A percentile compares a stretch with the other conserved stretches of the same genome.
Evolutionary conservation across 2,888 invertebrate genomes (phyloP).

Genomic region (Helleia helle): DNA sequence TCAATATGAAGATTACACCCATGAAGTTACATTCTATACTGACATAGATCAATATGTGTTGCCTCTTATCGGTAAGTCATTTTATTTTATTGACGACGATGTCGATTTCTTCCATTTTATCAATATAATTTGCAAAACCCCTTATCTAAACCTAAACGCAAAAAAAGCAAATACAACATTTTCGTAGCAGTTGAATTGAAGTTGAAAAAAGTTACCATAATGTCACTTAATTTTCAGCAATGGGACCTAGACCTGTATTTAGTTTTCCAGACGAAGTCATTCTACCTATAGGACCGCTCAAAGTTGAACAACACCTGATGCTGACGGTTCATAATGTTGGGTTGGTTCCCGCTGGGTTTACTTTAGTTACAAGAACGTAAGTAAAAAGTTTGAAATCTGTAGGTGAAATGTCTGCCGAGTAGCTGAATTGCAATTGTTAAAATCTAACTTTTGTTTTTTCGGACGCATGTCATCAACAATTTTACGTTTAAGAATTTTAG

Average conservation of each 20-base stretch:
- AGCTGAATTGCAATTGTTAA: too few relatives aligned
- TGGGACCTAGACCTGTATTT: conserved; percentile 57
- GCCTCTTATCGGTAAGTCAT: conserved; percentile 73
- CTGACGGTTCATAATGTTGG: conserved; percentile 45
- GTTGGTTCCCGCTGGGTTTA: conserved; percentile 42
- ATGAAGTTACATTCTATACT: conserved; percentile 67
- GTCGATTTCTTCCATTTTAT: too few relatives aligned
- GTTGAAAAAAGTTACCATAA: too few relatives aligned
- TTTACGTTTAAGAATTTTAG: too few relatives aligned
- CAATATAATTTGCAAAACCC: too few relatives aligned
- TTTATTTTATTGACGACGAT: too few relatives aligned
- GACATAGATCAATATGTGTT: conserved; percentile 68
- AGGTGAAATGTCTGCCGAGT: too few relatives aligned
- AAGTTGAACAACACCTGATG: conserved; percentile 37
- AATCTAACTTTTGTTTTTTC: too few relatives aligned
- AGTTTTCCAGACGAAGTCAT: conserved; percentile 49
- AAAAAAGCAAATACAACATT: too few relatives aligned
- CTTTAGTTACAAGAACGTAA: conserved; percentile 45
- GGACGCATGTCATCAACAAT: too few relatives aligned
- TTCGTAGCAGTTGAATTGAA: too few relatives aligned
- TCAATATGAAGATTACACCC: conserved; percentile 68
- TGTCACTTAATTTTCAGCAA: conserved; percentile 31
- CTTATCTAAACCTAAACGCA: too few relatives aligned
- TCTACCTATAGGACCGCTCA: conserved; percentile 46
- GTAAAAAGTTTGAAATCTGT: not conserved